A percentile compares a stretch with the other conserved stretches of the same genome.
These are phyloP conservation scores for Linyphia triangularis DNA, from an alignment of 2,888 invertebrate genomes.

Conservation along the genomic window DNA sequence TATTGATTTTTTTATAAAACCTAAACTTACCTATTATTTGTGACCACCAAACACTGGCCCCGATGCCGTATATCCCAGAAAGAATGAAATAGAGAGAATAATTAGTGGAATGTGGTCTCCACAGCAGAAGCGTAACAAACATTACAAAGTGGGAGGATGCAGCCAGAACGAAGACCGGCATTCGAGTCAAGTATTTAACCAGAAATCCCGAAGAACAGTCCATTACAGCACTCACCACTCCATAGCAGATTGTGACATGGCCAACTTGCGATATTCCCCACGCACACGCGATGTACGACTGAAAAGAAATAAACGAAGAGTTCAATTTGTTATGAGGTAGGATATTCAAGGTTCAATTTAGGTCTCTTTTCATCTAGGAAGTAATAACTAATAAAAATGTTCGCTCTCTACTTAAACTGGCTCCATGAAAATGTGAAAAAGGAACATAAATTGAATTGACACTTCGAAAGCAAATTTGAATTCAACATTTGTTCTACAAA, in stretches of 20 bases:
- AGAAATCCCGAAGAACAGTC: conserved; percentile 93
- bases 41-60: conserved; percentile 97
- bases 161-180: conserved; percentile 89
- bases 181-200: conserved; percentile 94
- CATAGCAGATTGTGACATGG: conserved; percentile 98
- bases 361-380: too few relatives aligned
- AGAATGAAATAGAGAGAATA: conserved; percentile 91
- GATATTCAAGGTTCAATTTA: too few relatives aligned
- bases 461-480: too few relatives aligned
- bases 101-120: conserved; percentile 90
- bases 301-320: conserved; percentile 78
- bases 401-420: too few relatives aligned
- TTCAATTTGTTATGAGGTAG: not conserved
- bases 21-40: conserved; percentile 91
- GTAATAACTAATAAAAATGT: too few relatives aligned
- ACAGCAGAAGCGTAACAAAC: conserved; percentile 89
- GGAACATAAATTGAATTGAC: too few relatives aligned
- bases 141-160: conserved; percentile 88
- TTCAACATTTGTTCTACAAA: too few relatives aligned
- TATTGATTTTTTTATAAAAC: too few relatives aligned
- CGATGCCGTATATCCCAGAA: conserved; percentile 95
- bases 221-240: conserved; percentile 94
- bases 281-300: conserved; percentile 94
- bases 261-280: conserved; percentile 94
- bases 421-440: too few relatives aligned